Percentiles rank a stretch among this genome's conserved stretches.
Conservation (phyloP, 1,140 invertebrate genomes). For the Danaus plexippus region DNA sequence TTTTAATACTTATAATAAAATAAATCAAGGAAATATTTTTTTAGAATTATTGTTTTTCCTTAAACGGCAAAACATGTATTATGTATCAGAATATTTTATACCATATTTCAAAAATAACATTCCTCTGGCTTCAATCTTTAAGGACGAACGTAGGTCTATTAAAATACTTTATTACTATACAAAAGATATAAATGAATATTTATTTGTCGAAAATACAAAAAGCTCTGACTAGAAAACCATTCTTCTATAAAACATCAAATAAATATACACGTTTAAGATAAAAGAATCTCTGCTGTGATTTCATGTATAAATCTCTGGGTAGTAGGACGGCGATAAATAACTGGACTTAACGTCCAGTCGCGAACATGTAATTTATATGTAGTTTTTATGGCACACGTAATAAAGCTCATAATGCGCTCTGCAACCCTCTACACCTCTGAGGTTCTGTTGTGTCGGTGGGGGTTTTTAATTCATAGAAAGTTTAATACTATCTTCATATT, state of each 20-base stretch:
- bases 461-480: constrained; percentile 8
- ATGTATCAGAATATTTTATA: too few relatives aligned
- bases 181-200: too few relatives aligned
- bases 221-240: not conserved
- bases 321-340: constrained; percentile 61
- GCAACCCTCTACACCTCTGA: not conserved
- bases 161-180: too few relatives aligned
- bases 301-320: constrained; percentile 55
- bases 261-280: constrained; percentile 24
- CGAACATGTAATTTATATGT: constrained; percentile 3
- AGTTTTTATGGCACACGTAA: not conserved
- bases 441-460: constrained; percentile 2
- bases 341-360: constrained; percentile 22
- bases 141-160: not conserved
- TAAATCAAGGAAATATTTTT: too few relatives aligned
- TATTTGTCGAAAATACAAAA: too few relatives aligned
- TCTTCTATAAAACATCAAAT: constrained; percentile 18
- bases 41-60: too few relatives aligned
- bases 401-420: constrained; percentile 9
- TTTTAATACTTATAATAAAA: too few relatives aligned
- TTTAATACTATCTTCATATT: not conserved
- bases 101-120: too few relatives aligned
- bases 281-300: constrained; percentile 33
- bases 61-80: too few relatives aligned
- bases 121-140: constrained; percentile 9